These are phyloP conservation scores for Sarcoramphus papa DNA, from an alignment of 2,797 vertebrate species.

Conservation along the genomic window DNA sequence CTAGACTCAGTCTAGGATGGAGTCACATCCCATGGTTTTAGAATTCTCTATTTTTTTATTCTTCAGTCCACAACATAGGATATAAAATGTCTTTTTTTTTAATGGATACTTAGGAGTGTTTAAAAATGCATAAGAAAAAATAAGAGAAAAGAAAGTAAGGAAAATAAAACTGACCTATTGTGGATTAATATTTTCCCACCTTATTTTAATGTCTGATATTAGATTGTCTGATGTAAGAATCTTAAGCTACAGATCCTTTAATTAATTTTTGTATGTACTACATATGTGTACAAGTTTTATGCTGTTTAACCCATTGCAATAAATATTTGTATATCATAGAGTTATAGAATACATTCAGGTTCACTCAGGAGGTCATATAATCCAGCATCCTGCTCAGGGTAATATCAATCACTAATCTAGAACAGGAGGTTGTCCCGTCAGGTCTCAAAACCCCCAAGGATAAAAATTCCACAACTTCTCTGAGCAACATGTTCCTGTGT, in stretches of 20 bases:
- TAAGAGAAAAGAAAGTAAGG: neutral
- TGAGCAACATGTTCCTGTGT: neutral
- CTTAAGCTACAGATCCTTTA: neutral
- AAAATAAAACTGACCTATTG: neutral
- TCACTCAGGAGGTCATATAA: neutral
- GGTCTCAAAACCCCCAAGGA: neutral
- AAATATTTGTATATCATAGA: neutral
- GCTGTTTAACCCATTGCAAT: neutral
- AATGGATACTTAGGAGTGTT: neutral
- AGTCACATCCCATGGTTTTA: neutral
- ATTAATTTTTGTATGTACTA: neutral
- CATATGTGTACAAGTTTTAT: neutral
- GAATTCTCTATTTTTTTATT: neutral
- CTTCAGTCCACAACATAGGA: neutral
- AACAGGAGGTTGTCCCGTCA: neutral
- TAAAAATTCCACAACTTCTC: neutral
- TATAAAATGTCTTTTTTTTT: neutral
- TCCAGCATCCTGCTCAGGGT: neutral
- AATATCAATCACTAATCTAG: neutral
- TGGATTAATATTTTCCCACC: neutral
- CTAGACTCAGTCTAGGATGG: neutral
- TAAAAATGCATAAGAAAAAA: neutral
- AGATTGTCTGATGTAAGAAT: neutral
- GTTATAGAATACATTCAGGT: neutral
- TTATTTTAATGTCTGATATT: neutral